These are phyloP conservation scores for Lepus europaeus DNA, from an alignment of 2,113 vertebrate genomes.

Conservation along the genomic window DNA sequence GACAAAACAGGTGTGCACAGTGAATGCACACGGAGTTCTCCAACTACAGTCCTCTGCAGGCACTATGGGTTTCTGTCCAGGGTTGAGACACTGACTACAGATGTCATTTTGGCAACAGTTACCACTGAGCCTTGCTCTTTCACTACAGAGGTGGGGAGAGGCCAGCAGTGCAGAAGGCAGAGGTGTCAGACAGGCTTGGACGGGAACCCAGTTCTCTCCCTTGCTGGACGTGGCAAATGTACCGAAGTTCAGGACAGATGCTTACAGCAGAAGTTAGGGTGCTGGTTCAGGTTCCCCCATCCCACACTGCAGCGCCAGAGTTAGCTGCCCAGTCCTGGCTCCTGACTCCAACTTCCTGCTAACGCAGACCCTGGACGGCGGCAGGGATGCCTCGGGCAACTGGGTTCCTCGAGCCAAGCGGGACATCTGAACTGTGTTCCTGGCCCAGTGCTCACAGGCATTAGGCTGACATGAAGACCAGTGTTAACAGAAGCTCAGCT, in stretches of 20 bases:
- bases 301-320: too few species aligned
- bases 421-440: too few species aligned
- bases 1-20: not conserved
- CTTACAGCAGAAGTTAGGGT: too few species aligned
- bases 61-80: not conserved
- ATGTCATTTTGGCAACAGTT: not conserved
- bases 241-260: not conserved
- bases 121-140: not conserved
- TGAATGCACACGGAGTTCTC: not conserved
- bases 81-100: not conserved
- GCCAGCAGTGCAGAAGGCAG: not conserved
- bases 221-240: not conserved
- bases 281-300: too few species aligned
- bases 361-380: too few species aligned
- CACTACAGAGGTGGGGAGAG: not conserved
- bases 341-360: too few species aligned
- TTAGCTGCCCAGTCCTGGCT: too few species aligned
- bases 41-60: not conserved
- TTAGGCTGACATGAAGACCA: not conserved
- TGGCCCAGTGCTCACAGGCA: too few species aligned
- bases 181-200: not conserved
- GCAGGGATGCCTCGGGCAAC: too few species aligned
- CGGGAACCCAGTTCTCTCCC: not conserved
- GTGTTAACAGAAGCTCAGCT: constrained; percentile 6
- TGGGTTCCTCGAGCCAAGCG: too few species aligned